These are phyloP conservation scores for Melanophora roralis DNA, from an alignment of 2,888 invertebrate species.

Conservation along the genomic window DNA sequence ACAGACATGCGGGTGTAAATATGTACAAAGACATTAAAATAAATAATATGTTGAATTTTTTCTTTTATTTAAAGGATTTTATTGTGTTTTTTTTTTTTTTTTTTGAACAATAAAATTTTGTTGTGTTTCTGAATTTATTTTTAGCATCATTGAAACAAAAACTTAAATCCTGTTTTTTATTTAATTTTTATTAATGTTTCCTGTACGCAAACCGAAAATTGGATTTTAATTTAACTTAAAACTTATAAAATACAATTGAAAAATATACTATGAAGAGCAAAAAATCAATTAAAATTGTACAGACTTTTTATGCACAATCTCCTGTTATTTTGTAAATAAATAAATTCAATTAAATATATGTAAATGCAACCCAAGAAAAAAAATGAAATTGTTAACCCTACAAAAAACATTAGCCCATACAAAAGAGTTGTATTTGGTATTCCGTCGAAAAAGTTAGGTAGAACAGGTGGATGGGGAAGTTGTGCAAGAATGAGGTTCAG, in stretches of 20 bases:
- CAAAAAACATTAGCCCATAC: background rate
- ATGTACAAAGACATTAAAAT: conserved; percentile 1
- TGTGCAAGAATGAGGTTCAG: too few relatives aligned
- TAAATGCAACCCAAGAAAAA: too few relatives aligned
- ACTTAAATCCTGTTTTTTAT: conserved; percentile 9
- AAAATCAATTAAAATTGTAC: conserved; percentile 35
- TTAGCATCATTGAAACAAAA: conserved; percentile 4
- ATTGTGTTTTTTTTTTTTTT: conserved; percentile 1
- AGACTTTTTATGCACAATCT: conserved; percentile 31
- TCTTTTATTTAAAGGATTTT: conserved; percentile 8
- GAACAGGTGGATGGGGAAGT: too few relatives aligned
- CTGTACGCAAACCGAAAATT: conserved; percentile 14
- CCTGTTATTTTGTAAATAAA: conserved; percentile 32
- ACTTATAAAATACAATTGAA: conserved; percentile 21
- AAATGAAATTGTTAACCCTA: background rate
- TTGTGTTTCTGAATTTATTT: background rate
- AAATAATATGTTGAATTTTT: conserved; percentile 19
- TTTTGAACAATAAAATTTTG: conserved; percentile 8
- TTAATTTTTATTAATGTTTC: conserved; percentile 16
- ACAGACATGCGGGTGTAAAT: too few relatives aligned
- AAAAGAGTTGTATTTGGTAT: too few relatives aligned
- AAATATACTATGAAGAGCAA: background rate
- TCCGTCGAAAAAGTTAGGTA: too few relatives aligned
- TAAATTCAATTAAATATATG: conserved; percentile 38
- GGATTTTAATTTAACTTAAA: conserved; percentile 52